These are phyloP conservation scores for Dolichoris vasculosae DNA, from an alignment of 1,140 invertebrate species.

Conservation along the genomic window DNA sequence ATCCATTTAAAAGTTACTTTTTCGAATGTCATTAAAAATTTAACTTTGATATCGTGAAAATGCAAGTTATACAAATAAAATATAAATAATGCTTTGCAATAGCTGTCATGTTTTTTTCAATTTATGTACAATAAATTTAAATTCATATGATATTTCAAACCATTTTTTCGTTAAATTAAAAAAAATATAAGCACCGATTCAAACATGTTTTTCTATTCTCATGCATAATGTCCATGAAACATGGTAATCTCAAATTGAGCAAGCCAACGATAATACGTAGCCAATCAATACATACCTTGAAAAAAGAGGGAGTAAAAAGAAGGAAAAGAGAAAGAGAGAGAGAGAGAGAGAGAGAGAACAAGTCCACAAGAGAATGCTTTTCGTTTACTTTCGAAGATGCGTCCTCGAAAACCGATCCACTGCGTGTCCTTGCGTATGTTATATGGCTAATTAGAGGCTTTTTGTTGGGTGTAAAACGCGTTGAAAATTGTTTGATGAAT, in stretches of 20 bases:
- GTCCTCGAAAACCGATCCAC: slow-evolving; percentile 32
- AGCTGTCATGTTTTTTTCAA: neutral
- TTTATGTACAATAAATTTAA: neutral
- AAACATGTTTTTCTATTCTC: neutral
- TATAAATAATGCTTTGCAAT: neutral
- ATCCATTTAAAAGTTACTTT: neutral
- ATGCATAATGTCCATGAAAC: neutral
- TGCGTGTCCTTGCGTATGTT: neutral
- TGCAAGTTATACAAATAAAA: neutral
- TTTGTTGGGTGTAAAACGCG: slow-evolving; percentile 17
- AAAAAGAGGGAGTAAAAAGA: neutral
- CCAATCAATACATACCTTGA: neutral
- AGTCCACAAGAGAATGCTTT: neutral
- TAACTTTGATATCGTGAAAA: neutral
- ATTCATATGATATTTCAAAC: neutral
- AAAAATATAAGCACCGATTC: neutral
- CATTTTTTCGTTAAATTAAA: neutral
- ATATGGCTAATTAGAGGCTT: slow-evolving; percentile 30
- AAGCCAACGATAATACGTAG: neutral
- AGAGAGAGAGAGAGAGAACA: neutral
- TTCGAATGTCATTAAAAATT: neutral
- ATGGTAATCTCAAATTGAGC: neutral
- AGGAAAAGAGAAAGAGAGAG: neutral
- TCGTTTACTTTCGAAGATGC: neutral
- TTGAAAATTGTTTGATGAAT: slow-evolving; percentile 48